Evolutionary conservation across 2,797 vertebrate genomes (phyloP).

Genomic region (Acrocephalus scirpaceus): DNA sequence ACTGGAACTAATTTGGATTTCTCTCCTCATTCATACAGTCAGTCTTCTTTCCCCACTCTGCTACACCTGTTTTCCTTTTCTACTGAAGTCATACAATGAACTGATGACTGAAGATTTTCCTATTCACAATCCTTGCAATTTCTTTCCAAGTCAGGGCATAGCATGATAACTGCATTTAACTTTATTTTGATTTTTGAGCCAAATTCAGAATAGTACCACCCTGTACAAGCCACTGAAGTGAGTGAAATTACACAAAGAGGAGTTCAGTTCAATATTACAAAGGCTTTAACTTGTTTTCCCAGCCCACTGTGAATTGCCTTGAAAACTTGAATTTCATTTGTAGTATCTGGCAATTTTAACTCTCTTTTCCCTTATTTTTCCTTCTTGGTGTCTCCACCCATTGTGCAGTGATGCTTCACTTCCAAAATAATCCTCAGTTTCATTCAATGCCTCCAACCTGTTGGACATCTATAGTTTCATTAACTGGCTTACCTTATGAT

Average conservation of each 20-base stretch:
- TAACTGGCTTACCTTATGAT: neutral
- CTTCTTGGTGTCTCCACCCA: neutral
- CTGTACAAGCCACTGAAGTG: neutral
- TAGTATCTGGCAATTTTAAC: neutral
- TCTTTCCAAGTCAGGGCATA: conserved; percentile 35
- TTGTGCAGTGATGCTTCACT: neutral
- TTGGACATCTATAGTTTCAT: neutral
- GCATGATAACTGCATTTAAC: neutral
- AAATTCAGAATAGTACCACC: neutral
- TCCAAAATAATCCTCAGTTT: neutral
- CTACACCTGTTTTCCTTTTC: conserved; percentile 72
- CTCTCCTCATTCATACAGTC: conserved; percentile 69
- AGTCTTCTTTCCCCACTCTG: conserved; percentile 58
- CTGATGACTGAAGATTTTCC: conserved; percentile 68
- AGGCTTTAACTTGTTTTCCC: neutral
- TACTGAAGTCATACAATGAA: conserved; percentile 62
- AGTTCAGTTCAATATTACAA: neutral
- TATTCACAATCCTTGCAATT: conserved; percentile 5
- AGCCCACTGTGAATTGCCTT: neutral
- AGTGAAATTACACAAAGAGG: neutral
- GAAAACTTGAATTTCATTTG: neutral
- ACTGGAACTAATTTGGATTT: conserved; percentile 71
- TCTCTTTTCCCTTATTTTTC: neutral
- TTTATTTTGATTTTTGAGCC: neutral
- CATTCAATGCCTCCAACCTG: neutral